A percentile compares a stretch with the other conserved stretches of the same genome.
phyloP scores from a whole-genome alignment of 2,888 invertebrate genomes.

The Apodemia mormo region DNA sequence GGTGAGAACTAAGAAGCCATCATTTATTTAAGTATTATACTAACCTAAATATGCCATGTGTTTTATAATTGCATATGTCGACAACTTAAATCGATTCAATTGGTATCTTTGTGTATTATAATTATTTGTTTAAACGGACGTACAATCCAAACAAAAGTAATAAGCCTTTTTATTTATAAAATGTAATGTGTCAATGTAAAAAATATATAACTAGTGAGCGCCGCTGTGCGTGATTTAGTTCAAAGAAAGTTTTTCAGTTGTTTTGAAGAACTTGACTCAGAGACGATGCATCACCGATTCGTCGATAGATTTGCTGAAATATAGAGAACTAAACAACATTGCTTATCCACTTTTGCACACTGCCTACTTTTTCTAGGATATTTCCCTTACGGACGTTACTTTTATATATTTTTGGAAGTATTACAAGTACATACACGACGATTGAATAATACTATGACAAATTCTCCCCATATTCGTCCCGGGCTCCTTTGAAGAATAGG shows the following conservation, averaged over 20 bases:
- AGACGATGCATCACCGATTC: no score
- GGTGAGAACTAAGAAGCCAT: not conserved
- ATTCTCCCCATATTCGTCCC: no score
- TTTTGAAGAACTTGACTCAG: no score
- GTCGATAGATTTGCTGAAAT: no score
- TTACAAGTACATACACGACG: no score
- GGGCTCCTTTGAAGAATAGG: no score
- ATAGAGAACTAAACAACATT: no score
- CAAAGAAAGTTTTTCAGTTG: not conserved
- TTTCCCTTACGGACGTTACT: no score
- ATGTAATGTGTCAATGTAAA: not conserved
- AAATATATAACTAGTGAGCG: not conserved
- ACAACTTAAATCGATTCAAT: constrained; percentile 11
- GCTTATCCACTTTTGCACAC: no score
- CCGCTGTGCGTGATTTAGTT: not conserved
- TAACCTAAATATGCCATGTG: constrained; percentile 1
- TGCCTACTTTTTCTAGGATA: no score
- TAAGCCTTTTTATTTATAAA: not conserved
- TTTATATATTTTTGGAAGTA: no score
- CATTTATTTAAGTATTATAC: constrained; percentile 7
- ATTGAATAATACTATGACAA: no score
- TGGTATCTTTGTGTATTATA: not conserved
- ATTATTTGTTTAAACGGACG: not conserved
- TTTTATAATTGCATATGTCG: constrained; percentile 9
- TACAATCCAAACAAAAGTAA: not conserved